phyloP scores from a whole-genome alignment of 1,140 invertebrate species.

The Drosophila watanabei region DNA sequence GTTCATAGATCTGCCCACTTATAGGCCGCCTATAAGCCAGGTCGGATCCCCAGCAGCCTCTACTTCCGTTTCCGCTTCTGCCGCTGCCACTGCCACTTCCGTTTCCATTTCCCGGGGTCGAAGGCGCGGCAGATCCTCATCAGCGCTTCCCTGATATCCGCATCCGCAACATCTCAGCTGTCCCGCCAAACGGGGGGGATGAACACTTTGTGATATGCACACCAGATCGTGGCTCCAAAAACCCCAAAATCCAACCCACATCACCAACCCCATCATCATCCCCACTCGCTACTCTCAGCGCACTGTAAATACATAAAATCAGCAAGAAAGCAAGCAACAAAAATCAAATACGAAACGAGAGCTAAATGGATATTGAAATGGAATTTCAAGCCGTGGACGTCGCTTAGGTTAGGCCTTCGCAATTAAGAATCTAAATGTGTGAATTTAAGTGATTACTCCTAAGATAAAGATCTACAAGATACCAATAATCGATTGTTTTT shows the following conservation, averaged over 20 bases:
- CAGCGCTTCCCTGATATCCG: slow-evolving; percentile 13
- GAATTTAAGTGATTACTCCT: slow-evolving; percentile 37
- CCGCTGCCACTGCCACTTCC: neutral
- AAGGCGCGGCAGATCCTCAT: slow-evolving; percentile 45
- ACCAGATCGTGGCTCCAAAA: slow-evolving; percentile 39
- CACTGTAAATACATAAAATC: slow-evolving; percentile 10
- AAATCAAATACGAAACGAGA: slow-evolving; percentile 37
- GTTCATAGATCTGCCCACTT: slow-evolving; percentile 82
- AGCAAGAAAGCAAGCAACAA: slow-evolving; percentile 31
- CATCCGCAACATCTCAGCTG: neutral
- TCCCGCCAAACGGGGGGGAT: slow-evolving; percentile 35
- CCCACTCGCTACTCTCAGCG: slow-evolving; percentile 2
- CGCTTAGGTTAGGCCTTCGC: slow-evolving; percentile 44
- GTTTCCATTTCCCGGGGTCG: slow-evolving; percentile 20
- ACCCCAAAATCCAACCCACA: neutral
- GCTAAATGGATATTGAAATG: slow-evolving; percentile 36
- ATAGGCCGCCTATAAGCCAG: slow-evolving; percentile 54
- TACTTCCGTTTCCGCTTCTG: neutral
- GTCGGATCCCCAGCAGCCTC: neutral
- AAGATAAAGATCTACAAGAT: slow-evolving; percentile 35
- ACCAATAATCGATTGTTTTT: neutral
- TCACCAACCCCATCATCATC: slow-evolving; percentile 1
- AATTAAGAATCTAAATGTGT: slow-evolving; percentile 59
- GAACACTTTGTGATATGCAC: slow-evolving; percentile 71
- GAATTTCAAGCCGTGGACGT: slow-evolving; percentile 50